phyloP scores from a whole-genome alignment of 1,140 invertebrate genomes.

The Lerema accius region DNA sequence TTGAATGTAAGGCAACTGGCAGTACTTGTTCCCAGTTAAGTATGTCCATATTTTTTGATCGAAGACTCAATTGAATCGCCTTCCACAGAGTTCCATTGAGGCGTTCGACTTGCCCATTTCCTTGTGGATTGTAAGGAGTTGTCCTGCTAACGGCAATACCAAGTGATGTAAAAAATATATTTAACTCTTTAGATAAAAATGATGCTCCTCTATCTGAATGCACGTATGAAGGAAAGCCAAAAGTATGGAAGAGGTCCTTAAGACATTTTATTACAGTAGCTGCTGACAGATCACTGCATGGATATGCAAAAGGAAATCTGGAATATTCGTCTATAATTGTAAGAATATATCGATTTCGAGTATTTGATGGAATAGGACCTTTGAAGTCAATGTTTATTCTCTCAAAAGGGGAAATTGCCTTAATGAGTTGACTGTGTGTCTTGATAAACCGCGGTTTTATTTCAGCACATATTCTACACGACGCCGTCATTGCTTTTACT shows the following conservation, averaged over 20 bases:
- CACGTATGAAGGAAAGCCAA: constrained; percentile 40
- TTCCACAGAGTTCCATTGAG: constrained; percentile 32
- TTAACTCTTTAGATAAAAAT: constrained; percentile 39
- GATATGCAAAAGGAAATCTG: constrained; percentile 43
- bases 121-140: constrained; percentile 38
- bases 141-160: constrained; percentile 36
- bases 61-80: constrained; percentile 13
- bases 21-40: constrained; percentile 1
- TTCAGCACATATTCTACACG: constrained; percentile 41
- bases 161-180: constrained; percentile 21
- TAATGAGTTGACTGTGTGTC: constrained; percentile 34
- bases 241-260: constrained; percentile 36
- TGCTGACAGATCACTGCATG: constrained; percentile 35
- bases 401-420: constrained; percentile 44
- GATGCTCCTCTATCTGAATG: constrained; percentile 37
- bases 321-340: constrained; percentile 45
- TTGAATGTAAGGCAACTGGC: constrained; percentile 12
- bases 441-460: constrained; percentile 41
- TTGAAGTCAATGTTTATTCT: constrained; percentile 46
- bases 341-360: constrained; percentile 40
- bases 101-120: constrained; percentile 39
- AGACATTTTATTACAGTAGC: constrained; percentile 41
- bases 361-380: constrained; percentile 40
- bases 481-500: constrained; percentile 34
- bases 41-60: background rate